Base-by-base conservation (phyloP, 2,888 invertebrate species). In the Drosophila cracens region DNA sequence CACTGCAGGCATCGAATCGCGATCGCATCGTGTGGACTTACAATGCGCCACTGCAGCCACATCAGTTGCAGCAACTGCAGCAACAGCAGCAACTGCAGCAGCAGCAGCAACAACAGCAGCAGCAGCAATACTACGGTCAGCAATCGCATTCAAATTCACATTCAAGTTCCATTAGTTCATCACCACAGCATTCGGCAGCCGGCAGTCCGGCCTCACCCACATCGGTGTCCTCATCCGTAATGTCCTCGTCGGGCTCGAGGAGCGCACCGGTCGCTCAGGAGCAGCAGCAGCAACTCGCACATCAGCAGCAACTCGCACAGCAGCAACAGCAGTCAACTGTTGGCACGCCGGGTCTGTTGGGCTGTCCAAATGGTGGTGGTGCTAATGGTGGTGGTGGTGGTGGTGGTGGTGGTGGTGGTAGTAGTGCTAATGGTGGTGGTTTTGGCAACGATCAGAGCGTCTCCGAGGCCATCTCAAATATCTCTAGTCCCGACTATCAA, bases 401-500 rank as follows among this genome's bases (percentile, higher is more conserved):
- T 66, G 76, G 74, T 72, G 63, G 13, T 48, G 49, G 21, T 48
- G 49, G 49, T 54, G 54, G 54, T 54, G 54, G 54, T 54, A 27
- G 27, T 56, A 18, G 18, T 36, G 64, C 66, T 72, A 61, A 76
- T 81, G 79, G 76, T 80, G 81, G 79, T 70, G 90, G 79, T 66
- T 87, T 81, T 79, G 93, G 95, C 94, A 96, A 96, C 79, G 97
- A 97, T 93, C 96, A 96, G 93, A 97, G 97, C 92, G 95, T 97
- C 87, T 97, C 97, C 54, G 97, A 97, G 94, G 97, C 97, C 60
- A 96, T 97, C 87, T 97, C 97, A 82, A 97, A 97, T 94, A 97
- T 97, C 93, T 97, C 97, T 83, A 97, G 97, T 94, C 97, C 97
- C 48, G 97, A 97, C 93, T 97, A 97, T 94, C 97, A 97, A 93